Evolutionary conservation across 2,888 invertebrate species (phyloP).

Genomic region (Cataglyphis altisquamis): DNA sequence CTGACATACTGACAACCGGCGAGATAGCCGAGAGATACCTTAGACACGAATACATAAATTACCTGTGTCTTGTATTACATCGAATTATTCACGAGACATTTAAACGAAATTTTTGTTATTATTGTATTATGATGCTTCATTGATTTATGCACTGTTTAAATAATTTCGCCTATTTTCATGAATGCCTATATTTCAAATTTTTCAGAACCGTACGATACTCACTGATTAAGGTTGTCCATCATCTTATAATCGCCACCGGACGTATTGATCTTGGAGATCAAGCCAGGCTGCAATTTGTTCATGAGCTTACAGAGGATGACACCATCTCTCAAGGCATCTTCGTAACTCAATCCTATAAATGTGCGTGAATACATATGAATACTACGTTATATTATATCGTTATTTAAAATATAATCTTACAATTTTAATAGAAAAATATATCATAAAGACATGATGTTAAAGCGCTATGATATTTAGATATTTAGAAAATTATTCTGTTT

Average conservation of each 20-base stretch:
- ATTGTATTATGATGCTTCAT: background rate
- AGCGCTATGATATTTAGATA: background rate
- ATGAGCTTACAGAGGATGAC: conserved; percentile 95
- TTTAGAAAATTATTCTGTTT: background rate
- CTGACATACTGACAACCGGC: background rate
- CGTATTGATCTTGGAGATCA: conserved; percentile 93
- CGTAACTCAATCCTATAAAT: conserved; percentile 89
- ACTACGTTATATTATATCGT: too few relatives aligned
- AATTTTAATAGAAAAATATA: background rate
- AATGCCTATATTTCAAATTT: background rate
- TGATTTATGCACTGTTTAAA: background rate
- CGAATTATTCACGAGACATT: background rate
- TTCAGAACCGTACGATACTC: conserved; percentile 84
- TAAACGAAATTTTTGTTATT: background rate
- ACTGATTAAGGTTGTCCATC: conserved; percentile 98
- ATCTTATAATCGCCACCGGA: conserved; percentile 97
- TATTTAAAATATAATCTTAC: background rate
- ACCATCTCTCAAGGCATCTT: conserved; percentile 93
- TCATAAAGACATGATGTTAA: background rate
- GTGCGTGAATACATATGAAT: background rate
- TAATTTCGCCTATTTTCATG: background rate
- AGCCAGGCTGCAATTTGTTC: conserved; percentile 95
- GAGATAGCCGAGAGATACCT: background rate
- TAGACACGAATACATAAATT: background rate
- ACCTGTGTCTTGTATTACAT: background rate